Conservation (phyloP, 1,140 invertebrate species). For the Leptonema lineaticorne region DNA sequence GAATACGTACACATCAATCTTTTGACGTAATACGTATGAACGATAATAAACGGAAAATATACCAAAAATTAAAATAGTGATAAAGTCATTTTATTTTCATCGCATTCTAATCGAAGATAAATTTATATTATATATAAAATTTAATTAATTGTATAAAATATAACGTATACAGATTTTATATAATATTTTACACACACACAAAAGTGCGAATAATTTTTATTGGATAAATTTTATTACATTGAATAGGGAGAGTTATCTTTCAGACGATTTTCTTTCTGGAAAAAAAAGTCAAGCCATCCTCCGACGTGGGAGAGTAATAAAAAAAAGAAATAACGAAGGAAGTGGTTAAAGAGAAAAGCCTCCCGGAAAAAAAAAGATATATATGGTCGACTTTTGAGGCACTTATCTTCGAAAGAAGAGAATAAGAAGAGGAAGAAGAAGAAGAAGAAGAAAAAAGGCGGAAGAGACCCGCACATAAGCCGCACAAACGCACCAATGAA, state of each 20-base stretch:
- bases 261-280: neutral
- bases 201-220: neutral
- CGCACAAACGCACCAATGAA: slow-evolving; percentile 29
- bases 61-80: too few species aligned
- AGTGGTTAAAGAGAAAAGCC: neutral
- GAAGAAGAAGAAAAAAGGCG: too few species aligned
- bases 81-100: neutral
- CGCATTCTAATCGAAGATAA: neutral
- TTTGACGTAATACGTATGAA: too few species aligned
- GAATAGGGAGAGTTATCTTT: neutral
- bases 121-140: neutral
- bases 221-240: neutral
- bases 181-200: neutral
- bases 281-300: too few species aligned
- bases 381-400: slow-evolving; percentile 11
- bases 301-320: too few species aligned
- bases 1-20: too few species aligned
- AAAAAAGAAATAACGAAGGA: neutral
- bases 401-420: slow-evolving; percentile 16
- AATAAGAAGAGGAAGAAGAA: too few species aligned
- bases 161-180: neutral
- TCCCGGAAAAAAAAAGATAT: neutral
- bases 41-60: too few species aligned
- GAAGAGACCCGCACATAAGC: neutral
- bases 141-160: neutral